Evolutionary conservation across 2,888 invertebrate species (phyloP).

Genomic region (Phengaris alcon): DNA sequence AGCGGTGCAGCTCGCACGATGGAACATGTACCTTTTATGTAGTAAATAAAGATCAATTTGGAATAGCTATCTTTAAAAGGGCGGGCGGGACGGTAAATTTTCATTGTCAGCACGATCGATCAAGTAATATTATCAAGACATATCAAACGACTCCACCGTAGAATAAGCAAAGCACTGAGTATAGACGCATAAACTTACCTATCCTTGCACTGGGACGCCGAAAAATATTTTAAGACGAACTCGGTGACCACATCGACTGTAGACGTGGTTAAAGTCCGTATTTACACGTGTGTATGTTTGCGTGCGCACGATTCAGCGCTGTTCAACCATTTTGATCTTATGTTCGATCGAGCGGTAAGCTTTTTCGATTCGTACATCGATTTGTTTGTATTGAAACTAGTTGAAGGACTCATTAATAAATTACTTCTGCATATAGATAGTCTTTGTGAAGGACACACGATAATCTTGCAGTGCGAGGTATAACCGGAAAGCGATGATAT

Average conservation of each 20-base stretch:
- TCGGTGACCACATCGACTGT: too few species aligned
- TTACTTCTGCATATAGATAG: constrained; percentile 9
- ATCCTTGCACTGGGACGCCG: too few species aligned
- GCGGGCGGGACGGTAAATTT: not conserved
- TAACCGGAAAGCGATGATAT: not conserved
- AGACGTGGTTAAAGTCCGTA: too few species aligned
- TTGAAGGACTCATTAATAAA: not conserved
- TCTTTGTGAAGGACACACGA: constrained; percentile 13
- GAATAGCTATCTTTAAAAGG: too few species aligned
- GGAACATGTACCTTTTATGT: too few species aligned
- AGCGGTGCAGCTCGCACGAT: too few species aligned
- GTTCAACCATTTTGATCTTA: too few species aligned
- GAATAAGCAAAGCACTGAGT: not conserved
- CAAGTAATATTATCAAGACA: constrained; percentile 23
- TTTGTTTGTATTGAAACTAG: not conserved
- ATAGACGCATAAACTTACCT: not conserved
- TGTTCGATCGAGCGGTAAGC: not conserved
- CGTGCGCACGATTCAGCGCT: too few species aligned
- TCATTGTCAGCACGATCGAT: constrained; percentile 4
- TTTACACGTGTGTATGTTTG: too few species aligned
- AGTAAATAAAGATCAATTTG: too few species aligned
- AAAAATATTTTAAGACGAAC: too few species aligned
- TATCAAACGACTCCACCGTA: not conserved
- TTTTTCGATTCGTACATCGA: not conserved
- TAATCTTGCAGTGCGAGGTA: not conserved